These are phyloP conservation scores for Euzophera pinguis DNA, from an alignment of 2,888 invertebrate species.

Conservation along the genomic window DNA sequence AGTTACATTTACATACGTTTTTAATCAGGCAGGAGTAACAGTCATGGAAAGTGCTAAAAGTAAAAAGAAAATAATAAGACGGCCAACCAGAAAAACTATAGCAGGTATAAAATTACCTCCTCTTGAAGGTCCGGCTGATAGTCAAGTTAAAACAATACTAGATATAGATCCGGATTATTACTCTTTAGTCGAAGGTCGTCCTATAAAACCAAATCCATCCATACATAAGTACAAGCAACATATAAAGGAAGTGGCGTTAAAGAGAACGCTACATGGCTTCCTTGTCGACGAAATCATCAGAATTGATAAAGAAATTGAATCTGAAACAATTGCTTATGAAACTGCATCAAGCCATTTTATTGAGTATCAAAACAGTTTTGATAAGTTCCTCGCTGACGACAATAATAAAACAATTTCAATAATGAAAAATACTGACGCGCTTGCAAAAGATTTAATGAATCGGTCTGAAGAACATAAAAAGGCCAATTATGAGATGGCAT, in stretches of 20 bases:
- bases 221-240: conserved; percentile 76
- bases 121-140: conserved; percentile 43
- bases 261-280: conserved; percentile 58
- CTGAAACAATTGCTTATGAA: conserved; percentile 55
- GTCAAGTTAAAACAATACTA: conserved; percentile 70
- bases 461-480: conserved; percentile 63
- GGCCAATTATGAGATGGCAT: conserved; percentile 59
- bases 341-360: conserved; percentile 60
- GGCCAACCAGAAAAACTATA: conserved; percentile 42
- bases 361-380: conserved; percentile 66
- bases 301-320: conserved; percentile 61
- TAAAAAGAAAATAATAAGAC: conserved; percentile 40
- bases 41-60: conserved; percentile 32
- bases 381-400: conserved; percentile 68
- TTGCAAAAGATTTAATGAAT: conserved; percentile 57
- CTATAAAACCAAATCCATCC: conserved; percentile 77
- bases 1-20: background rate
- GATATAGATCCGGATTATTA: conserved; percentile 84
- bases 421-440: conserved; percentile 66
- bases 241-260: conserved; percentile 62
- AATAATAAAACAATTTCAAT: conserved; percentile 68
- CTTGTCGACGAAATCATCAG: conserved; percentile 64
- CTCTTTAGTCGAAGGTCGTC: conserved; percentile 79
- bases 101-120: conserved; percentile 62
- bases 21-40: background rate